phyloP scores from a whole-genome alignment of 2,797 vertebrate genomes.

The Artibeus jamaicensis region DNA sequence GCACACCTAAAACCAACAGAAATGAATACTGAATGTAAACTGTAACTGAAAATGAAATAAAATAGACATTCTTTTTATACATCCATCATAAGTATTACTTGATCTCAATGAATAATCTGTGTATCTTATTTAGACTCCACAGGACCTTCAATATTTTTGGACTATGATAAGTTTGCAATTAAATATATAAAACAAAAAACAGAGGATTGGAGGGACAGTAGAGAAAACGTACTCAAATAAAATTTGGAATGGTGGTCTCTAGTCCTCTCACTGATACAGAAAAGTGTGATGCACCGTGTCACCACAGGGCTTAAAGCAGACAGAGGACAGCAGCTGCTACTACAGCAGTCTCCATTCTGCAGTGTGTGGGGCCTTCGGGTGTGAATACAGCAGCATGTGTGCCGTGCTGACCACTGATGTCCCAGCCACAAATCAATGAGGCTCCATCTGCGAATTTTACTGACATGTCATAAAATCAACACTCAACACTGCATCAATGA shows the following conservation, averaged over 20 bases:
- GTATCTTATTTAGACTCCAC: background rate
- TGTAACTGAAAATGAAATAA: background rate
- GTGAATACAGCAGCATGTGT: background rate
- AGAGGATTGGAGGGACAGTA: background rate
- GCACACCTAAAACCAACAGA: background rate
- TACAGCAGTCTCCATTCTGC: background rate
- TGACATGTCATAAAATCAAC: background rate
- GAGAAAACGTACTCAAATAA: constrained; percentile 10
- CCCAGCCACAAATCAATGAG: background rate
- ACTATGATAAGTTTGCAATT: background rate
- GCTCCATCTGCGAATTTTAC: background rate
- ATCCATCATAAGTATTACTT: background rate
- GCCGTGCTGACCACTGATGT: background rate
- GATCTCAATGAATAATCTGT: constrained; percentile 11
- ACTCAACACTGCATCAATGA: background rate
- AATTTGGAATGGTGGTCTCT: background rate
- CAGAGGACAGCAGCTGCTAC: background rate
- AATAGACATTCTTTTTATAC: background rate
- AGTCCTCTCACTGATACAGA: background rate
- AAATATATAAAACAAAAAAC: constrained; percentile 40
- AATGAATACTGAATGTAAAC: background rate
- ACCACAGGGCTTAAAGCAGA: background rate
- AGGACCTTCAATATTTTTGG: background rate
- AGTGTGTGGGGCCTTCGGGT: background rate
- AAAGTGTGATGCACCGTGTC: background rate